Evolutionary conservation across 2,797 vertebrate genomes (phyloP).

Genomic region (Mus minutoides): DNA sequence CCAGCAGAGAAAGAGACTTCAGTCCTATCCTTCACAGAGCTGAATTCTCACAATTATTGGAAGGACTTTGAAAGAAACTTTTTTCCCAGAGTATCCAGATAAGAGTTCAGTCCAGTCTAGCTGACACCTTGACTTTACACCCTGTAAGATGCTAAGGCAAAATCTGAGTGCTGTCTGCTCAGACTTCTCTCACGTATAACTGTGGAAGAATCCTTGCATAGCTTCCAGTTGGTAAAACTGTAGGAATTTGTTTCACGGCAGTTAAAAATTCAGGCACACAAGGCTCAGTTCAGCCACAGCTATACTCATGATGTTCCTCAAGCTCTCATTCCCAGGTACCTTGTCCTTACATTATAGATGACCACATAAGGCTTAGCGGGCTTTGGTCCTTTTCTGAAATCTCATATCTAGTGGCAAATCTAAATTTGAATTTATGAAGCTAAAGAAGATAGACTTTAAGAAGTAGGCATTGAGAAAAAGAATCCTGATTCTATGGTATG

Average conservation of each 20-base stretch:
- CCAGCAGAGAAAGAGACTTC: background rate
- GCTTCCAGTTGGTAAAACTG: background rate
- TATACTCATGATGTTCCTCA: background rate
- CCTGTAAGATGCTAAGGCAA: background rate
- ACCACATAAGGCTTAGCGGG: background rate
- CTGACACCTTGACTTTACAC: background rate
- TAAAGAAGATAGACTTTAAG: background rate
- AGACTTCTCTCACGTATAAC: background rate
- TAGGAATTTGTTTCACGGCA: background rate
- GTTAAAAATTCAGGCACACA: background rate
- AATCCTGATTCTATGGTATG: background rate
- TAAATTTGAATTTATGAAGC: background rate
- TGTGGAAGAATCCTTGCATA: background rate
- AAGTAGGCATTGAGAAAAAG: background rate
- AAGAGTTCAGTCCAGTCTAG: background rate
- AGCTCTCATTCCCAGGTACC: background rate
- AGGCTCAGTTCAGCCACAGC: background rate
- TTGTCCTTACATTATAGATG: background rate
- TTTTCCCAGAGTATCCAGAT: background rate
- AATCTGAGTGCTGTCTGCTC: background rate
- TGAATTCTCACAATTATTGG: background rate
- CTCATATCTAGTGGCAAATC: background rate
- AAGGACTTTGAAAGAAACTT: background rate
- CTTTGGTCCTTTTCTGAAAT: background rate
- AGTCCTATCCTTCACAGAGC: background rate